Conservation (phyloP, 2,113 vertebrate species). For the Melanocharis versteri region DNA sequence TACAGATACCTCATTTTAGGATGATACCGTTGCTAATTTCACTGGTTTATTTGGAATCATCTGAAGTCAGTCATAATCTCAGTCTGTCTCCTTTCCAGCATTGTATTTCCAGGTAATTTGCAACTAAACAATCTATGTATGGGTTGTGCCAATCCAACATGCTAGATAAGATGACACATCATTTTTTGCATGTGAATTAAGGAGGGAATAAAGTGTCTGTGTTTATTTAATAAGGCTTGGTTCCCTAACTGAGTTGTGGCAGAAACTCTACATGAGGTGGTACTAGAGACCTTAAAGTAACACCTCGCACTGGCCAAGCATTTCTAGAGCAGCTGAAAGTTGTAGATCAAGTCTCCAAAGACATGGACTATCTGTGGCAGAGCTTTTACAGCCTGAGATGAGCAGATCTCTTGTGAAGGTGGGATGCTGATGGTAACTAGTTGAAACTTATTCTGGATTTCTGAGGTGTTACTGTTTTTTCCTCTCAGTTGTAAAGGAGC, state of each 20-base stretch:
- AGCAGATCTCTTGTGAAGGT: background rate
- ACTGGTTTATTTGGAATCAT: background rate
- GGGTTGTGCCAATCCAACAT: background rate
- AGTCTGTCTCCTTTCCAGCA: background rate
- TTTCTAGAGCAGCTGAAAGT: background rate
- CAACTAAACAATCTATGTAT: background rate
- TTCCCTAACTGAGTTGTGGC: background rate
- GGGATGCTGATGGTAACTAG: background rate
- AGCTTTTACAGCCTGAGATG: background rate
- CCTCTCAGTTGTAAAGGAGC: background rate
- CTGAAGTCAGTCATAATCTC: background rate
- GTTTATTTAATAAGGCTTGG: background rate
- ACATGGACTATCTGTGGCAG: background rate
- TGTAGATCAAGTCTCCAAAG: background rate
- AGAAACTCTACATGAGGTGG: background rate
- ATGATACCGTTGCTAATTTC: background rate
- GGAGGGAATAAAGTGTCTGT: background rate
- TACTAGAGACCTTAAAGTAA: background rate
- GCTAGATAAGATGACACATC: background rate
- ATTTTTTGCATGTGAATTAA: background rate
- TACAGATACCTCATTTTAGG: background rate
- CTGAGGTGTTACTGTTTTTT: background rate
- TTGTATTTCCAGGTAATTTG: background rate
- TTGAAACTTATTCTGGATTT: background rate
- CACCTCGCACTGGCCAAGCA: background rate